A percentile compares a stretch with the other conserved stretches of the same genome.
phyloP scores from a whole-genome alignment of 2,113 vertebrate species.

The Odocoileus virginianus region DNA sequence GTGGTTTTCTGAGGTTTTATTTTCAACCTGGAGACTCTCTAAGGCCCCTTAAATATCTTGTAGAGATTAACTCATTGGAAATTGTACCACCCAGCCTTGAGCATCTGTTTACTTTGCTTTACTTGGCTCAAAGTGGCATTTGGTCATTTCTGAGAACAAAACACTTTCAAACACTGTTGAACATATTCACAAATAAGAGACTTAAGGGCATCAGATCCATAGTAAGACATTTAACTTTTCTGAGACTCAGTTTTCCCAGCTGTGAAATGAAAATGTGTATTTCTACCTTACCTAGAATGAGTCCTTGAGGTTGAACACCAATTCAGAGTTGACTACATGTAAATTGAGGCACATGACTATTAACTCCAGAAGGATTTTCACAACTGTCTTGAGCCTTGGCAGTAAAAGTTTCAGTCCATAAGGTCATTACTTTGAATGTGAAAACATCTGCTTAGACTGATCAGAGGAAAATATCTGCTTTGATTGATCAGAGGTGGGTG shows the following conservation, averaged over 20 bases:
- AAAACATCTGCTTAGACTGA: neutral
- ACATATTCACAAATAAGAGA: neutral
- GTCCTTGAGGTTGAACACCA: neutral
- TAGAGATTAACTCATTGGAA: conserved; percentile 11
- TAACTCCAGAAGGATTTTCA: neutral
- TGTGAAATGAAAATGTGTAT: neutral
- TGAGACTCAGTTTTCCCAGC: conserved; percentile 4
- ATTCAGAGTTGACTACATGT: neutral
- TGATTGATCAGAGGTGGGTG: neutral
- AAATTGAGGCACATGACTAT: neutral
- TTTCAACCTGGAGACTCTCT: neutral
- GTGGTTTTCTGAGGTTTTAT: conserved; percentile 30
- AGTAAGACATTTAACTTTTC: neutral
- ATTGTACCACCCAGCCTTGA: neutral
- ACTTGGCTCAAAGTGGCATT: conserved; percentile 30
- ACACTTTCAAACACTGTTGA: neutral
- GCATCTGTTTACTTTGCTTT: conserved; percentile 21
- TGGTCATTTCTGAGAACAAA: conserved; percentile 23
- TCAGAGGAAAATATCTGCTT: neutral
- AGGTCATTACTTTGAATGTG: neutral
- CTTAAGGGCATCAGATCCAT: neutral
- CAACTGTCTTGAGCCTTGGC: neutral
- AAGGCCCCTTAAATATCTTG: neutral
- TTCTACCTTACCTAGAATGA: neutral
- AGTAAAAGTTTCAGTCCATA: neutral